These are phyloP conservation scores for Threskiornis aethiopicus DNA, from an alignment of 2,797 vertebrate species.

Conservation along the genomic window DNA sequence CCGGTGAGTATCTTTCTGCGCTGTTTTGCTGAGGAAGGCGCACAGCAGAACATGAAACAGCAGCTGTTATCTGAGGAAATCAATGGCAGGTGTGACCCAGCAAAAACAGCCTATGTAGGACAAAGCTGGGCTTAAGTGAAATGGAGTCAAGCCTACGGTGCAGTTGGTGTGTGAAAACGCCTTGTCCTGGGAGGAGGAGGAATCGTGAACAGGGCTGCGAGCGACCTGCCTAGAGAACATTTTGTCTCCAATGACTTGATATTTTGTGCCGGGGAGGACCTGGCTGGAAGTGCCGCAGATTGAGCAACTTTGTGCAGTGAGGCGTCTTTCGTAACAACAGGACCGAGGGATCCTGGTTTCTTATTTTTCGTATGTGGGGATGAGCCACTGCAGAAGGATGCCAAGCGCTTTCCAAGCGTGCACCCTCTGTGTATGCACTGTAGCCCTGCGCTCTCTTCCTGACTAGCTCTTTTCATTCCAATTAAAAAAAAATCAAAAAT, in stretches of 20 bases:
- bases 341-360: neutral
- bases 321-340: neutral
- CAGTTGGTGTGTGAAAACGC: neutral
- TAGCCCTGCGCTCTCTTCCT: neutral
- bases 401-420: fast-evolving
- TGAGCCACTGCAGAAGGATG: neutral
- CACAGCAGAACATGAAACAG: conserved; percentile 13
- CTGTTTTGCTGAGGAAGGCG: neutral
- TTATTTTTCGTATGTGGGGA: fast-evolving
- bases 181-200: conserved; percentile 7
- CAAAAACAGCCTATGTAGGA: conserved; percentile 39
- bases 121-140: conserved; percentile 41
- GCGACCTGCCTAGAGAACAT: neutral
- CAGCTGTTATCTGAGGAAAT: conserved; percentile 46
- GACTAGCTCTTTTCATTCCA: neutral
- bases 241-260: neutral
- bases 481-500: neutral
- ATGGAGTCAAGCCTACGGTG: neutral
- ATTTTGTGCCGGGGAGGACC: neutral
- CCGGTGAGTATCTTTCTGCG: neutral
- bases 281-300: neutral
- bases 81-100: conserved; percentile 64
- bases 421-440: fast-evolving
- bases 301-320: neutral
- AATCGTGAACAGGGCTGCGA: fast-evolving